Conservation (phyloP, 2,888 invertebrate species). For the Campoplex nolae region DNA sequence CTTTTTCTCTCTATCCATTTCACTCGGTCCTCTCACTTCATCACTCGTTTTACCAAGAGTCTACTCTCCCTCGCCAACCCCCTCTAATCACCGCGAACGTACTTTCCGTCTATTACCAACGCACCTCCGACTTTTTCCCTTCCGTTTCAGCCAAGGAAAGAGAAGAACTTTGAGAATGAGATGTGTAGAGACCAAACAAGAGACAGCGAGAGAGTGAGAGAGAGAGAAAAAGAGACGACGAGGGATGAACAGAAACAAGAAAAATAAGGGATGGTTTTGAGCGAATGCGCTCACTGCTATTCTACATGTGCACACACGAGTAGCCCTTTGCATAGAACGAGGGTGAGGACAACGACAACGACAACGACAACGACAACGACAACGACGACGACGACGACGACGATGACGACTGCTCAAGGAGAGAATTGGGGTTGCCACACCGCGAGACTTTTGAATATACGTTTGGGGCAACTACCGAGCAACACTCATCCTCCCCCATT, state of each 20-base stretch:
- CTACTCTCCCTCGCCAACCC: conserved; percentile 23
- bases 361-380: conserved; percentile 47
- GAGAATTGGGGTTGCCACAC: conserved; percentile 66
- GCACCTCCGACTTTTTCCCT: conserved; percentile 39
- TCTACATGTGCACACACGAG: conserved; percentile 51
- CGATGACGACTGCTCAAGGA: conserved; percentile 50
- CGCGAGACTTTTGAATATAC: conserved; percentile 47
- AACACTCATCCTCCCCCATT: conserved; percentile 12
- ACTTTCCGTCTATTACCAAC: conserved; percentile 43
- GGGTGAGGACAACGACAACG: conserved; percentile 48
- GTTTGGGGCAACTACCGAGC: conserved; percentile 33
- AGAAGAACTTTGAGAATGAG: not conserved
- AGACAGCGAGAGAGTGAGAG: not conserved
- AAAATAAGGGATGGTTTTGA: conserved; percentile 45
- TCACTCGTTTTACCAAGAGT: conserved; percentile 38
- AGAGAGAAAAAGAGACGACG: not conserved
- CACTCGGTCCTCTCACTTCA: conserved; percentile 38
- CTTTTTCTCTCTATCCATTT: conserved; percentile 23
- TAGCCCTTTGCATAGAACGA: conserved; percentile 52
- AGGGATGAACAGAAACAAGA: conserved; percentile 16
- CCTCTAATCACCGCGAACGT: conserved; percentile 56
- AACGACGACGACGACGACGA: conserved; percentile 47
- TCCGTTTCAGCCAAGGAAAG: conserved; percentile 52
- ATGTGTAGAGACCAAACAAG: not conserved
- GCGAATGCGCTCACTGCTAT: conserved; percentile 43